These are phyloP conservation scores for Albula glossodonta DNA, from an alignment of 2,113 vertebrate genomes.

Conservation along the genomic window DNA sequence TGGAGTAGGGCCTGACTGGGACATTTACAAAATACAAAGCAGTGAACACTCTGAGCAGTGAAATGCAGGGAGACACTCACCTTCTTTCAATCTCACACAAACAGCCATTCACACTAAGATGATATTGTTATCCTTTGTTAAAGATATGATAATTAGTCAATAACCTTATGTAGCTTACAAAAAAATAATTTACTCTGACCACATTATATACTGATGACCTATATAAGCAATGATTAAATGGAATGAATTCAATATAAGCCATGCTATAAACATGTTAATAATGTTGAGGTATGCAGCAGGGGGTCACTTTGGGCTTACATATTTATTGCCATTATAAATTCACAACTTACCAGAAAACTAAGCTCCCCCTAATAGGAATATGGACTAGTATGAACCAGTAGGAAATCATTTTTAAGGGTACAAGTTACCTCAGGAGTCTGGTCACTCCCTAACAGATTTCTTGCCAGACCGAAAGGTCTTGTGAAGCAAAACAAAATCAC, in stretches of 20 bases:
- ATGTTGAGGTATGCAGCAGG: conserved; percentile 18
- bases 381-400: background rate
- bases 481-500: background rate
- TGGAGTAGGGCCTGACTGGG: conserved; percentile 19
- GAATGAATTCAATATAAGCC: conserved; percentile 46
- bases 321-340: conserved; percentile 45
- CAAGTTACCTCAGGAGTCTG: background rate
- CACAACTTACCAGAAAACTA: background rate
- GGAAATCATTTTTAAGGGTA: background rate
- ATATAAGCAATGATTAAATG: conserved; percentile 42
- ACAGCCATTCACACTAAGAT: conserved; percentile 1
- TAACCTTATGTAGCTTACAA: background rate
- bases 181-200: conserved; percentile 31
- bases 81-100: conserved; percentile 4
- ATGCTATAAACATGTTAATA: conserved; percentile 43
- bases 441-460: background rate
- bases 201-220: conserved; percentile 39
- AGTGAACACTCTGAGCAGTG: background rate
- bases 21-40: background rate
- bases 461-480: background rate
- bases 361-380: conserved; percentile 24
- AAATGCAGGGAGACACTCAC: background rate
- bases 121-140: background rate
- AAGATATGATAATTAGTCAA: background rate
- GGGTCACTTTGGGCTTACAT: conserved; percentile 24